Evolutionary conservation across 2,888 invertebrate species (phyloP).

Genomic region (Polia nebulosa): DNA sequence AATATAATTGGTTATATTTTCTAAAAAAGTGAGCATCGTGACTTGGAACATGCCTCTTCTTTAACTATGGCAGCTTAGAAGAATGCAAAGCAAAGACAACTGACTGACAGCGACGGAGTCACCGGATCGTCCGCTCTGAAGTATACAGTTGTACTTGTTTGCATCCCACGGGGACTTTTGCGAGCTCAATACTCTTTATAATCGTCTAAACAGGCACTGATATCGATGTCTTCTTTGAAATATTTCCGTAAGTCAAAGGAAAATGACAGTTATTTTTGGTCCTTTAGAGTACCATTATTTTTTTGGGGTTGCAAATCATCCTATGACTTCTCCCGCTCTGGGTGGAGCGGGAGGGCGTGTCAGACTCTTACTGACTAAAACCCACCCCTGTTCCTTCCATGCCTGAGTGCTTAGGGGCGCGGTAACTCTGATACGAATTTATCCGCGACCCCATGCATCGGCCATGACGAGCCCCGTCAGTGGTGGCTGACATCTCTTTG

Average conservation of each 20-base stretch:
- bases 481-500: too few species aligned
- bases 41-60: slow-evolving; percentile 25
- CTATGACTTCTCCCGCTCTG: too few species aligned
- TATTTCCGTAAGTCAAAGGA: background rate
- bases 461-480: too few species aligned
- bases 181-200: background rate
- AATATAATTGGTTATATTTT: slow-evolving; percentile 58
- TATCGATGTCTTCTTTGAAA: background rate
- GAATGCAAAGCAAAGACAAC: slow-evolving; percentile 2
- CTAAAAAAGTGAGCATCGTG: slow-evolving; percentile 47
- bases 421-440: too few species aligned
- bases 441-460: too few species aligned
- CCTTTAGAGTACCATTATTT: too few species aligned
- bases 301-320: too few species aligned
- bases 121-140: background rate
- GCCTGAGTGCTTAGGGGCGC: too few species aligned
- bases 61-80: background rate
- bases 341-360: too few species aligned
- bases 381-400: too few species aligned
- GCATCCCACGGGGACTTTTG: background rate
- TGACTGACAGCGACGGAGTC: background rate
- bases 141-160: slow-evolving; percentile 14
- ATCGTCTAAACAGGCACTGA: background rate
- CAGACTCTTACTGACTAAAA: too few species aligned
- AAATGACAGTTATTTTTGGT: background rate